Evolutionary conservation across 2,888 invertebrate genomes (phyloP), one percentile per base, ranked within the genome.

Genomic region (Aphidius colemani): DNA sequence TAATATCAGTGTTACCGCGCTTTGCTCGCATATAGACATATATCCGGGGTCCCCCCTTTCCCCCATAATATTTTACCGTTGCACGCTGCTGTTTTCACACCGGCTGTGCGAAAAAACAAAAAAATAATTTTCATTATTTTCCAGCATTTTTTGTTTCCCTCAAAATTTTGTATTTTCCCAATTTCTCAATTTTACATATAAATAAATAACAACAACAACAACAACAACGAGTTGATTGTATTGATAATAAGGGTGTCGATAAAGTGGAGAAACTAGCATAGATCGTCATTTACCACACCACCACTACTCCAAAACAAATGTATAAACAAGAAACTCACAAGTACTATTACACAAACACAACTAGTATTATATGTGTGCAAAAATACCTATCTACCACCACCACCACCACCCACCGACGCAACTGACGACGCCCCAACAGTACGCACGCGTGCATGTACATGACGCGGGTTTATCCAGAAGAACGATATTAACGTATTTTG

Each of bases 1-100:
- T 71, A 71, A 72, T 78, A 78, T 78, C 75, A 76, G 75, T 76
- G 71, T 75, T 71, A 71, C 69, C 74, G 76, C 74, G 78, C 74
- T 75, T 76, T 76, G 30, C 73, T 73, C 74, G 75, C 71, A 66
- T 67, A 57, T 30, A 72, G 75, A 75, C 77, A 78, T 74, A 70
- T 30, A 30, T 30, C 30, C 30, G 30, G 30, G 30, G 30, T 30
- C 30, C 30, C 5, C 3, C 18, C 18, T 3, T 3, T 3, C 18
- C 18, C 71, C 70, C 70, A 69, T 64, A 71, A 70, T 71, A 70
- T 69, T 71, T 50, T 61, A 51, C 66, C 62, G 55, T 56, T 66
- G 69, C 70, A 70, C 71, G 70, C 70, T 63, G 66, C 62, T 61
- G 68, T 67, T 68, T 66, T 66, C 64, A 66, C 64, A 65, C 30